Conservation (phyloP, 1,140 invertebrate species). For the Nautilus pompilius region DNA sequence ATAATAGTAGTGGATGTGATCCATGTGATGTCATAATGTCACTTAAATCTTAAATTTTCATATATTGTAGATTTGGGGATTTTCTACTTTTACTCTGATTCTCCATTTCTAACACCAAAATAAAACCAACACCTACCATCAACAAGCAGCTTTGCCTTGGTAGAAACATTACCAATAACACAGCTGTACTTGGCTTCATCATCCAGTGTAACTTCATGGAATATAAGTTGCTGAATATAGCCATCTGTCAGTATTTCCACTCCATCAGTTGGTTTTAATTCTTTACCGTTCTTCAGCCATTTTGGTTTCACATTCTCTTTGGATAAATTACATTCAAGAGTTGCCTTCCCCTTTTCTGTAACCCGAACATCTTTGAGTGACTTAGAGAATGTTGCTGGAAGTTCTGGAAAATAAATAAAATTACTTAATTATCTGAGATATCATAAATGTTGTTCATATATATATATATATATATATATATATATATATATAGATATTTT, state of each 20-base stretch:
- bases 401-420: constrained; percentile 25
- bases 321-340: constrained; percentile 47
- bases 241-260: constrained; percentile 63
- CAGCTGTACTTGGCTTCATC: constrained; percentile 39
- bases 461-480: no score
- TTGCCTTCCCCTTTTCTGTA: constrained; percentile 36
- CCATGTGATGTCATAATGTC: no score
- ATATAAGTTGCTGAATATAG: constrained; percentile 25
- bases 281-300: constrained; percentile 61
- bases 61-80: no score
- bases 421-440: no score
- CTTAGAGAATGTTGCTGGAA: constrained; percentile 38
- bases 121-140: constrained; percentile 17
- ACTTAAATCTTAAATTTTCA: no score
- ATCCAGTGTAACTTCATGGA: constrained; percentile 24
- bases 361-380: constrained; percentile 33
- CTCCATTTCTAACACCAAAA: not conserved
- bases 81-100: no score
- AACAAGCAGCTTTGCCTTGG: constrained; percentile 24
- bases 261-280: constrained; percentile 63
- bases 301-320: constrained; percentile 41
- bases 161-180: constrained; percentile 28
- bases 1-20: no score
- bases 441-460: no score
- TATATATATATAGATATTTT: no score